Conservation (phyloP, 2,888 invertebrate species). For the Agrypnus murinus region DNA sequence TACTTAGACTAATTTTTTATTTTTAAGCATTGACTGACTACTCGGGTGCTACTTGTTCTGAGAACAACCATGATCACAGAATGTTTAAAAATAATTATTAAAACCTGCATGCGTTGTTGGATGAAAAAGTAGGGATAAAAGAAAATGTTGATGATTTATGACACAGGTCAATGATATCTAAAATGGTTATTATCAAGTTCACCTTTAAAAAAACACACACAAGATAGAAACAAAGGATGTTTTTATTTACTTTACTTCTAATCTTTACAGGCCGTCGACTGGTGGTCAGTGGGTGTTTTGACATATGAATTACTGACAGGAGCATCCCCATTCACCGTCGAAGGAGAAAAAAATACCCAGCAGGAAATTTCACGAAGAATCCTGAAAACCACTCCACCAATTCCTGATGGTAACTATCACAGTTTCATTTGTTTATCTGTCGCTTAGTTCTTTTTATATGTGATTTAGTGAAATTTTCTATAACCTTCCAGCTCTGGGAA, state of each 20-base stretch:
- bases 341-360: conserved; percentile 94
- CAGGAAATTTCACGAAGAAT: conserved; percentile 96
- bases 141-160: conserved; percentile 7
- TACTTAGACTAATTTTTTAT: conserved; percentile 18
- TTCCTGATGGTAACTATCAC: conserved; percentile 79
- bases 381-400: conserved; percentile 90
- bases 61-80: conserved; percentile 4
- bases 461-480: no score
- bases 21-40: conserved; percentile 14
- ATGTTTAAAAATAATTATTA: conserved; percentile 13
- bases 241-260: no score
- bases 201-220: no score
- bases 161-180: conserved; percentile 19
- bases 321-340: conserved; percentile 97
- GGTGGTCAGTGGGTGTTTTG: conserved; percentile 98
- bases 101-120: neutral
- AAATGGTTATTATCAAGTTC: neutral
- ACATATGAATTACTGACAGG: conserved; percentile 97
- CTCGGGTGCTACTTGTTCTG: no score
- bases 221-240: neutral
- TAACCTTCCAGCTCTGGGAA: conserved; percentile 77
- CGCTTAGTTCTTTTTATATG: no score
- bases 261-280: conserved; percentile 96
- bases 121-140: no score
- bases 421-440: no score